Evolutionary conservation across 2,113 vertebrate genomes (phyloP), one percentile per base, ranked within the genome.

Genomic region (Bos indicus): DNA sequence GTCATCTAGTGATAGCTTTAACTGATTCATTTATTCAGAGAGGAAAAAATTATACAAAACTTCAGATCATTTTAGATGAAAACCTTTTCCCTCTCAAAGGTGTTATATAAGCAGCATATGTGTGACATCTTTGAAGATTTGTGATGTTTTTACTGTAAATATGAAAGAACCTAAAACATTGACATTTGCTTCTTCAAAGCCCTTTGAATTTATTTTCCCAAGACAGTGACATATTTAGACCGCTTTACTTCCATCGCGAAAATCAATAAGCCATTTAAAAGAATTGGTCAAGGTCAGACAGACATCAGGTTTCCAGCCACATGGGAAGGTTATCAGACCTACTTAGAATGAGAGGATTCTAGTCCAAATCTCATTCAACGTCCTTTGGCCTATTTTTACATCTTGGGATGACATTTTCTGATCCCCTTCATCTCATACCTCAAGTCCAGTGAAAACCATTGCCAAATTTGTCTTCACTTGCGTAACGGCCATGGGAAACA

Each of bases 261-360:
- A 91, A 97, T 97, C 96, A 96, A 96, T 97, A 93, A 86, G 67
- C 82, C 95, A 93, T 80, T 96, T 92, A 88, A 93, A 96, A 91
- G 67, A 91, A 60, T 36, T 9, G 16, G 46, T 40, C 84, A 96
- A 91, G 78, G 83, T 86, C 52, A 84, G 80, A 71, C n/a, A 91
- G 62, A 57, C 30, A 91, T 52, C 48, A 60, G 52, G 13, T 43
- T 94, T 77, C 91, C 17, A 48, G 33, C 30, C 60, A 28, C 7
- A 83, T 62, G 23, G 23, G 51, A 96, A 40, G 30, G 30, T 64
- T 82, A 88, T 82, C 60, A 89, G 60, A 81, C 16, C 13, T 54
- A 19, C 71, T 91, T 52, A 54, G 28, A 54, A 95, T 28, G 56
- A 71, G 25, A 91, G 19, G 16, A 92, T 71, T 81, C n/a, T 40